Base-by-base conservation (phyloP, 2,113 vertebrate genomes). In the Melanostigma gelatinosum region DNA sequence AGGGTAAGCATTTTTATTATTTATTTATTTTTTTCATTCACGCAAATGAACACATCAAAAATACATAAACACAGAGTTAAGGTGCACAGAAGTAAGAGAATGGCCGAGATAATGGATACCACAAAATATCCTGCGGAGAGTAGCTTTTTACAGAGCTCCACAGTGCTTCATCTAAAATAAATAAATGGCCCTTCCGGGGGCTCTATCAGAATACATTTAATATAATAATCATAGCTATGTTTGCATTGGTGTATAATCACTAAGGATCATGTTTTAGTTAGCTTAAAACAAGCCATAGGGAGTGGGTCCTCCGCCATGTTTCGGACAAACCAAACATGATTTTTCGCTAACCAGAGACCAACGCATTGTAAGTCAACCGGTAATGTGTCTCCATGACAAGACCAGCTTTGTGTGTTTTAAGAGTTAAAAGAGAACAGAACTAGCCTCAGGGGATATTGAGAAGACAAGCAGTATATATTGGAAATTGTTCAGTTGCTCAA, bases 1-100 rank as follows among this genome's bases (percentile, higher is more conserved):
- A 61, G 96, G 96, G 96, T 97, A 92, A 97, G 97, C 93, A 67
- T 20, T 40, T 34, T 0, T 52, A 71, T 62, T 13, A 24, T 24
- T 24, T 24, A n/a, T 24, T 24, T 24, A 24, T 24, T 34, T 57
- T 68, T 5, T 55, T 76, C 10, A 32, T 34, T 71, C 15, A 55
- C 36, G 54, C 6, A 75, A 65, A 66, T 61, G 0, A 67, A 3
- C 58, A n/a, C 38, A 58, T 18, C 15, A 80, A 60, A 52, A 16
- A 24, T 12, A 46, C n/a, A 69, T 46, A 27, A 65, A 38, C 44
- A 58, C 10, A 27, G 22, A 27, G 8, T 34, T 34, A 65, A 42
- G 32, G 10, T 52, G n/a, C 36, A 75, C 2, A 48, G n/a, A 38
- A 18, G 18, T 16, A 20, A 64, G 36, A 44, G 27, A 34, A 29